phyloP scores from a whole-genome alignment of 2,797 vertebrate species.

The Gymnoscopelus braueri region DNA sequence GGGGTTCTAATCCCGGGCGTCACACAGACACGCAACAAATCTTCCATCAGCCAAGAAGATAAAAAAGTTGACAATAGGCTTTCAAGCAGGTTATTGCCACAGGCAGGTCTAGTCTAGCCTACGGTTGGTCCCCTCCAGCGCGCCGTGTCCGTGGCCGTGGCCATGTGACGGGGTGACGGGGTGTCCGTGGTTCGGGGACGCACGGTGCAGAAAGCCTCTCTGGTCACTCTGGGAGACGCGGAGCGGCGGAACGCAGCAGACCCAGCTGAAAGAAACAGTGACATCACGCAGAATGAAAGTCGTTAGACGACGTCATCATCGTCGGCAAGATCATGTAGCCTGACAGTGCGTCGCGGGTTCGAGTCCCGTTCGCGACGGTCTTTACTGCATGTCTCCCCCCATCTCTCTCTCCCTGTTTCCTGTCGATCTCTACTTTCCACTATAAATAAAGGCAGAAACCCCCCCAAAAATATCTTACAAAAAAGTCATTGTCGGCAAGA shows the following conservation, averaged over 20 bases:
- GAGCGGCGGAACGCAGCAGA: constrained; percentile 41
- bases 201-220: constrained; percentile 20
- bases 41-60: background rate
- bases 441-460: too few relatives aligned
- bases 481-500: too few relatives aligned
- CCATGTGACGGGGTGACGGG: constrained; percentile 32
- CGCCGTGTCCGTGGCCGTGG: too few relatives aligned
- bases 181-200: constrained; percentile 11
- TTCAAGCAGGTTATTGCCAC: background rate
- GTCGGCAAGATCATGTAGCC: too few relatives aligned
- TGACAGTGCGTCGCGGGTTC: too few relatives aligned
- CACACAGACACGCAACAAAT: background rate
- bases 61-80: constrained; percentile 3
- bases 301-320: background rate
- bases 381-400: too few relatives aligned
- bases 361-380: too few relatives aligned
- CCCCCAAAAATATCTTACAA: too few relatives aligned
- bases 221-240: constrained; percentile 33
- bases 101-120: background rate
- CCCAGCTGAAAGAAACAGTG: constrained; percentile 63
- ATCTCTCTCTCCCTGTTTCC: too few relatives aligned
- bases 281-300: constrained; percentile 53
- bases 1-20: too few relatives aligned
- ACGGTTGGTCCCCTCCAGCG: too few relatives aligned
- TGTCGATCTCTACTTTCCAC: too few relatives aligned